phyloP scores from a whole-genome alignment of 2,888 invertebrate species.

The Parnassius orleans region DNA sequence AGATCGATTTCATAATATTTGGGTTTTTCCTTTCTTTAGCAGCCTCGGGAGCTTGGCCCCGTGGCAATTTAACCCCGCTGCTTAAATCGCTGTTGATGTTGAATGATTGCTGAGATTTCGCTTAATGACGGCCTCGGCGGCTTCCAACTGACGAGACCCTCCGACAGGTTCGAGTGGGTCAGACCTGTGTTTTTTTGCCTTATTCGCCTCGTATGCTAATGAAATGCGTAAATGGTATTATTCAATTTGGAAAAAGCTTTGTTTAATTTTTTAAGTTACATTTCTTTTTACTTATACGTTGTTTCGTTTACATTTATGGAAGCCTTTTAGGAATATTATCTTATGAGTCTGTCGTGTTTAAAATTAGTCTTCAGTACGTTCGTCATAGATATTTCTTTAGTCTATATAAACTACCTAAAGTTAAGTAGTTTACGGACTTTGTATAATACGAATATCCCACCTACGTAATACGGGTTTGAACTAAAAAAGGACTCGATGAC shows the following conservation, averaged over 20 bases:
- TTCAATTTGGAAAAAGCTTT: conserved; percentile 1
- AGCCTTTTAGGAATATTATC: no score
- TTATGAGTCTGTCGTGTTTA: no score
- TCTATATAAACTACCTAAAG: no score
- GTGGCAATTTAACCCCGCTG: conserved; percentile 63
- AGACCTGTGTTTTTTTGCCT: conserved; percentile 30
- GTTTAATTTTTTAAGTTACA: neutral
- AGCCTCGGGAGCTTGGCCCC: conserved; percentile 49
- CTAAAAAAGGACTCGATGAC: conserved; percentile 21
- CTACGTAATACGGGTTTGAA: conserved; percentile 11
- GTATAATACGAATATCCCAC: conserved; percentile 7
- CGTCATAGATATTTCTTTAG: no score
- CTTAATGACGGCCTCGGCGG: conserved; percentile 67
- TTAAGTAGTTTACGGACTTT: no score
- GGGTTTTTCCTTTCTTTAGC: conserved; percentile 10
- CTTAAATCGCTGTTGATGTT: conserved; percentile 73
- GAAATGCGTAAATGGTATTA: conserved; percentile 9
- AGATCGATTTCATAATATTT: neutral
- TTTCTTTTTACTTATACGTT: neutral
- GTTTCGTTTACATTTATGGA: no score
- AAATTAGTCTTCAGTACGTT: no score
- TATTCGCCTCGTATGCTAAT: conserved; percentile 1
- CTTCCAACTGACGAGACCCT: conserved; percentile 63
- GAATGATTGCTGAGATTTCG: conserved; percentile 76
- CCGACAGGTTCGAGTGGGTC: conserved; percentile 44